Evolutionary conservation across 2,888 invertebrate species (phyloP).

Genomic region (Pseudococcus viburni): DNA sequence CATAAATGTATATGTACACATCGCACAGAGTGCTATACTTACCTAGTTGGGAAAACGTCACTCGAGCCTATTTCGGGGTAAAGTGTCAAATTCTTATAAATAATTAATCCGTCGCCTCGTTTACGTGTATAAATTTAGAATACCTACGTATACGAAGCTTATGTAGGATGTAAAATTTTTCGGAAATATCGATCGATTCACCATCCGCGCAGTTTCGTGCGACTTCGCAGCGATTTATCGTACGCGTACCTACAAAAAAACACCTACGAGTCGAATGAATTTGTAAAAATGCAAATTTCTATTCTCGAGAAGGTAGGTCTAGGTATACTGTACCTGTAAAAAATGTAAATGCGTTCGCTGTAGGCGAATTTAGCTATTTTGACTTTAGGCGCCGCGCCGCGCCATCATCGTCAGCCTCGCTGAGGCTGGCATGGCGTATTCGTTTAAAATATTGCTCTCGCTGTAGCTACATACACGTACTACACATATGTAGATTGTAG

Average conservation of each 20-base stretch:
- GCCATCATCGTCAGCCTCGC: too few relatives aligned
- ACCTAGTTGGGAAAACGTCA: not conserved
- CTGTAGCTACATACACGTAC: too few relatives aligned
- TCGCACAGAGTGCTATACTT: not conserved
- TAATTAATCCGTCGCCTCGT: not conserved
- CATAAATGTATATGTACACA: too few relatives aligned
- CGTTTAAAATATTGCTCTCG: too few relatives aligned
- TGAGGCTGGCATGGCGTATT: not conserved
- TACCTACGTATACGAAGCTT: not conserved
- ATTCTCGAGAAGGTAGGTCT: not conserved
- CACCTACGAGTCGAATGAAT: not conserved
- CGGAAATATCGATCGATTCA: too few relatives aligned
- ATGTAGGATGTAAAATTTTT: not conserved
- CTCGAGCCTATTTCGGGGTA: not conserved
- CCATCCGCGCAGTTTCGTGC: too few relatives aligned
- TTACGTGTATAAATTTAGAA: not conserved
- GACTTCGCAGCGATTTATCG: not conserved
- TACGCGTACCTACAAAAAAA: not conserved
- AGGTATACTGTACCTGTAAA: not conserved
- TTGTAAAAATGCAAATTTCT: not conserved
- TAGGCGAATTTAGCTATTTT: too few relatives aligned
- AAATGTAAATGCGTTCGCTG: too few relatives aligned
- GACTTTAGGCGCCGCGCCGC: too few relatives aligned
- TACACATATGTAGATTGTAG: too few relatives aligned
- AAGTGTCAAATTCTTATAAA: constrained; percentile 14